Evolutionary conservation across 2,797 vertebrate species (phyloP).

Genomic region (Sebastes minor): DNA sequence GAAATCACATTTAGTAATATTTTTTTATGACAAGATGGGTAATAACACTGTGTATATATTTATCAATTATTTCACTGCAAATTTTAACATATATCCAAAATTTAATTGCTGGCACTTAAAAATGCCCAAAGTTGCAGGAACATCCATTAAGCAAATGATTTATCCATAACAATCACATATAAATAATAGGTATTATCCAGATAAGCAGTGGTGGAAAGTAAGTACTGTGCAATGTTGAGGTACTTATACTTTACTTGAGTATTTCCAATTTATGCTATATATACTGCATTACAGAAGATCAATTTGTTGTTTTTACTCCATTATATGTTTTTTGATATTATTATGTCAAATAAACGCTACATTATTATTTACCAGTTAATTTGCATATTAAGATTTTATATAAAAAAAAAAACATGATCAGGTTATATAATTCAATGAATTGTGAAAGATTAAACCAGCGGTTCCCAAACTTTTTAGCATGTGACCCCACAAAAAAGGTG

Average conservation of each 20-base stretch:
- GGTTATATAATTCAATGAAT: not conserved
- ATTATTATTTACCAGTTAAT: no score
- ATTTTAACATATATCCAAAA: no score
- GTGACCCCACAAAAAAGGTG: not conserved
- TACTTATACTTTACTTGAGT: no score
- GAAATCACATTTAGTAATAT: no score
- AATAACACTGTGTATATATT: no score
- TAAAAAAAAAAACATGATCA: not conserved
- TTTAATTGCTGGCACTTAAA: no score
- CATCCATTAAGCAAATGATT: not conserved
- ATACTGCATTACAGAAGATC: not conserved
- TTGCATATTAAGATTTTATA: not conserved
- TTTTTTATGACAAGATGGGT: no score
- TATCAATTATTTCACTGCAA: no score
- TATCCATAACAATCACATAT: not conserved
- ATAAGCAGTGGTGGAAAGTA: not conserved
- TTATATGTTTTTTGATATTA: not conserved
- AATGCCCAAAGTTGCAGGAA: no score
- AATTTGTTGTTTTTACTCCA: not conserved
- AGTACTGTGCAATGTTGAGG: not conserved
- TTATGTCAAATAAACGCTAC: no score
- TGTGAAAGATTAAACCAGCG: not conserved
- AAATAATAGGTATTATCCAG: not conserved
- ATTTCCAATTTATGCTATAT: no score
- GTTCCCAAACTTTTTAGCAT: not conserved